Evolutionary conservation across 2,888 invertebrate species (phyloP), one percentile per base, ranked within the genome.

Genomic region (Netelia melanura): DNA sequence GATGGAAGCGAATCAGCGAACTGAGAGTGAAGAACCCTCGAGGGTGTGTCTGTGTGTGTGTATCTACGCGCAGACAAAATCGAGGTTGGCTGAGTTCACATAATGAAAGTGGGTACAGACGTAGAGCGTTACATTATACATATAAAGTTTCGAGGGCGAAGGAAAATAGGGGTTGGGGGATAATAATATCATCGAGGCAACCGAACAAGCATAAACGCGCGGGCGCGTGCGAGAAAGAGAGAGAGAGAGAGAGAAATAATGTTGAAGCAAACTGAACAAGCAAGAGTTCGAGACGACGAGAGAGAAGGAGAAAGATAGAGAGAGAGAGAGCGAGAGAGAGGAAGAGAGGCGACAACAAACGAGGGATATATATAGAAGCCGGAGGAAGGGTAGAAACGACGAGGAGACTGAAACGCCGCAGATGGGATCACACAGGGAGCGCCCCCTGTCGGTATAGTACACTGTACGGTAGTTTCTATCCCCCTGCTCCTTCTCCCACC

Each of bases 381-480:
- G 14, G 62, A 25, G 76, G 76, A 48, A 71, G 81, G 65, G 67
- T 58, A 58, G 48, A 68, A 71, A 67, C 56, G 52, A 82, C 74
- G 82, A 83, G 64, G 87, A 88, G 87, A 88, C 87, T 86, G 86
- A 85, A 88, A 88, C 86, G 88, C 88, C 87, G 86, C 90, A 91
- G 91, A 92, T 91, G 91, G 90, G 91, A 89, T 91, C 90, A 89
- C 87, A 89, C 52, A 30, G 52, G 43, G 74, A 52, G 71, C 44
- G 11, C 65, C 17, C 38, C 65, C 43, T 44, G 65, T 25, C 25
- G 54, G 14, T 21, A 54, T 52, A 76, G 43, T 43, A 52, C 52
- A 61, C 23, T 25, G 38, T 38, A 38, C 38, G 38, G 38, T 38
- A 38, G 10, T 61, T 11, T n/a, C 21, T 10, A n/a, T 54, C 54